Evolutionary conservation across 2,888 invertebrate genomes (phyloP).

Genomic region (Chorisops tibialis): DNA sequence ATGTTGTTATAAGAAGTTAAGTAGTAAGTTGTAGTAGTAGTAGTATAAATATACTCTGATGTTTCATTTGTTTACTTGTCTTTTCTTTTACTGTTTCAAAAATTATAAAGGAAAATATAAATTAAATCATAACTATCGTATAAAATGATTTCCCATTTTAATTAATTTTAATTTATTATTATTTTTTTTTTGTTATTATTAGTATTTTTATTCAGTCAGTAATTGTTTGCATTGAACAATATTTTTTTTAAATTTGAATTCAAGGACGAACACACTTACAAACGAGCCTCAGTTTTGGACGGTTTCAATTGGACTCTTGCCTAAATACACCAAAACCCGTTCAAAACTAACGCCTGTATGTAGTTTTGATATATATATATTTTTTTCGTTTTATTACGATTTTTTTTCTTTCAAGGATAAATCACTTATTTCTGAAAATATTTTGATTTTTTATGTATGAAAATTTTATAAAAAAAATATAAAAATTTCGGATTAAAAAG

Average conservation of each 20-base stretch:
- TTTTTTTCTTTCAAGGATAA: neutral
- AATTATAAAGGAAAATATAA: neutral
- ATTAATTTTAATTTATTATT: too few species aligned
- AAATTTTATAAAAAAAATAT: too few species aligned
- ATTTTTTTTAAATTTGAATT: too few species aligned
- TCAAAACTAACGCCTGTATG: conserved; percentile 51
- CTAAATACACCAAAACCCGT: conserved; percentile 54
- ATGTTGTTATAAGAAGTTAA: too few species aligned
- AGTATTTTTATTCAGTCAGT: neutral
- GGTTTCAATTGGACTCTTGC: conserved; percentile 53
- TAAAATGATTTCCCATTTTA: too few species aligned
- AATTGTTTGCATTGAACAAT: neutral
- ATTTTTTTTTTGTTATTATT: too few species aligned
- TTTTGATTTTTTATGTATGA: too few species aligned
- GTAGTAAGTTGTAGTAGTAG: neutral
- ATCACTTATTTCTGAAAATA: too few species aligned
- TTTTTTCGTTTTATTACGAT: conserved; percentile 13
- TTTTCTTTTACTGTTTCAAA: neutral
- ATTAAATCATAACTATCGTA: neutral
- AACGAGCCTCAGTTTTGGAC: conserved; percentile 54
- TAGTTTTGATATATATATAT: conserved; percentile 33
- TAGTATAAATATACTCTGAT: conserved; percentile 8
- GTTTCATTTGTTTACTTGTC: conserved; percentile 27
- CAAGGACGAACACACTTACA: conserved; percentile 40
- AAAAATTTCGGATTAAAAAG: too few species aligned